Evolutionary conservation across 2,888 invertebrate genomes (phyloP), one percentile per base, ranked within the genome.

Genomic region (Panzeria rudis): DNA sequence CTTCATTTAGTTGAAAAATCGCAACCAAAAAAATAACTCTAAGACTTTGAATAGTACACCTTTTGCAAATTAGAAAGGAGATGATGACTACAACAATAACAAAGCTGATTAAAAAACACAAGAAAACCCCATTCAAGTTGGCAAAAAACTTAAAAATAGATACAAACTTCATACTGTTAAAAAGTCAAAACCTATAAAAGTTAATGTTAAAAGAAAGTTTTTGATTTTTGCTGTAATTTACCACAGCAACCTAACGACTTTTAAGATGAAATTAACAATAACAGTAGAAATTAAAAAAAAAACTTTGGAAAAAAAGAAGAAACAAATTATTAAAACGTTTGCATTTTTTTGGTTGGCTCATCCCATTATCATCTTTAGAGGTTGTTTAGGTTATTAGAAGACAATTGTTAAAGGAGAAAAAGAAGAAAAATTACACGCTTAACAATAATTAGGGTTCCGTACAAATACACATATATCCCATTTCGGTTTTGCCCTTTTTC

Each of bases 161-260:
- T 2, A 44, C 54, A 29, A 69, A 71, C 71, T 64, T 79, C 62
- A 64, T 47, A 50, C 38, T 50, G 64, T 47, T 47, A 62, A 77
- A 84, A 64, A 75, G 85, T 82, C 85, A 79, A 85, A 80, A 82
- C 79, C 82, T 76, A 82, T 82, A 82, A 85, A 85, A 85, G 71
- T 85, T 82, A 79, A 85, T 82, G 85, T 76, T 85, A 85, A 85
- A 85, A 85, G 85, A 85, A 85, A 85, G 85, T 85, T 85, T 82
- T 82, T 75, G 50, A 73, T 78, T n/a, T 52, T 13, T 68, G 9
- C 66, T 73, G 20, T 52, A 50, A 68, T 66, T 84, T 77, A 80
- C 76, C 76, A 54, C 82, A 77, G 47, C 64, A 83, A 71, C 50
- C 82, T 41, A 83, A 77, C 64, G 64, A 64, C 62, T 83, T 76